Percentiles rank a stretch among this genome's conserved stretches.
phyloP scores from a whole-genome alignment of 2,797 vertebrate genomes.

The Sebastiscus tertius region DNA sequence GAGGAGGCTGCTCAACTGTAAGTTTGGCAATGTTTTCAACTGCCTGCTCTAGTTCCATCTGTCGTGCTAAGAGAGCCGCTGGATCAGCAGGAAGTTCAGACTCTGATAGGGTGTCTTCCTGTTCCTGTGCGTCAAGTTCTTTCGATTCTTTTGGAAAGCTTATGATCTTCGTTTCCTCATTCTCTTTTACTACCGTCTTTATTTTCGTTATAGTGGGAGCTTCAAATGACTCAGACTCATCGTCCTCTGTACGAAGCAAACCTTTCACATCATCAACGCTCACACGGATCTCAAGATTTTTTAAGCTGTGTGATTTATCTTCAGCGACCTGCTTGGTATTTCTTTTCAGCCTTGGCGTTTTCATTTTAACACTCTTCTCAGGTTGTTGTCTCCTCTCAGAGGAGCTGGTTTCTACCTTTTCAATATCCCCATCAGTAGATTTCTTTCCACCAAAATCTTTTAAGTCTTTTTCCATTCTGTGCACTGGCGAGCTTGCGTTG shows the following conservation, averaged over 20 bases:
- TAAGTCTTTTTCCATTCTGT: constrained; percentile 75
- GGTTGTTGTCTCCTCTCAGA: constrained; percentile 76
- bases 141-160: constrained; percentile 76
- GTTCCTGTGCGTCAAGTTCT: constrained; percentile 77
- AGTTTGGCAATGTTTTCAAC: constrained; percentile 98
- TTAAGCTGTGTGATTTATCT: constrained; percentile 87
- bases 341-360: constrained; percentile 85
- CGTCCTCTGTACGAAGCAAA: constrained; percentile 80
- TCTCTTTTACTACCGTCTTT: constrained; percentile 76
- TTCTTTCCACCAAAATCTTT: constrained; percentile 80
- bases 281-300: constrained; percentile 87
- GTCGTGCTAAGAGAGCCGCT: constrained; percentile 87
- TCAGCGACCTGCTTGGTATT: constrained; percentile 85
- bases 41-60: constrained; percentile 95
- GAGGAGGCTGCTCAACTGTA: constrained; percentile 83
- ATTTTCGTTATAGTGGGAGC: constrained; percentile 78
- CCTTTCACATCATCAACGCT: constrained; percentile 87
- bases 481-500: constrained; percentile 40
- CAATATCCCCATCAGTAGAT: constrained; percentile 69
- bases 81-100: constrained; percentile 84
- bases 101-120: constrained; percentile 81
- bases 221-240: constrained; percentile 77
- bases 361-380: constrained; percentile 78
- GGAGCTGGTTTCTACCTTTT: constrained; percentile 75
- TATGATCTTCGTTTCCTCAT: constrained; percentile 73